Evolutionary conservation across 2,888 invertebrate genomes (phyloP).

Genomic region (Drosophila testacea): DNA sequence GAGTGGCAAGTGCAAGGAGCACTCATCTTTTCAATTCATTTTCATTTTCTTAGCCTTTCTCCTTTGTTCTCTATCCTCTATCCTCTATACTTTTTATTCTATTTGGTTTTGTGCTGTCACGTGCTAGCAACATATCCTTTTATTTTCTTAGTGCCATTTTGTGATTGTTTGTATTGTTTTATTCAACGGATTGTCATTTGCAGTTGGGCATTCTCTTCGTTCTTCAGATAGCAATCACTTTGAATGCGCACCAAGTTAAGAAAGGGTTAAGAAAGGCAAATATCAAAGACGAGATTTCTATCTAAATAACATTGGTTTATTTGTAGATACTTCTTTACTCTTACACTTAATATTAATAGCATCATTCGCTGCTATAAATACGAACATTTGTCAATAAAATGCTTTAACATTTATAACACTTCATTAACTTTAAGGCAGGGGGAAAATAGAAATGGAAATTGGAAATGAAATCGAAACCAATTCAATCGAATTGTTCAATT

Average conservation of each 20-base stretch:
- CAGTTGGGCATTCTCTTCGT: constrained; percentile 17
- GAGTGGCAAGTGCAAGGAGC: constrained; percentile 11
- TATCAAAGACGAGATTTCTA: constrained; percentile 13
- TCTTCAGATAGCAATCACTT: constrained; percentile 43
- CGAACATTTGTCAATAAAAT: constrained; percentile 30
- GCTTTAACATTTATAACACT: constrained; percentile 39
- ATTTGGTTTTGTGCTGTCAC: constrained; percentile 55
- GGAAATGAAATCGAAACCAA: constrained; percentile 25
- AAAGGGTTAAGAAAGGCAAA: constrained; percentile 19
- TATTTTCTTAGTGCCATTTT: constrained; percentile 65
- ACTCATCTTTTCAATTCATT: constrained; percentile 53
- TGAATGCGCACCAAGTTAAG: neutral
- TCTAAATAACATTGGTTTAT: constrained; percentile 25
- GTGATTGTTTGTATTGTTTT: constrained; percentile 70
- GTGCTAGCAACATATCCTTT: constrained; percentile 57
- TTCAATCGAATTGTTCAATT: constrained; percentile 37
- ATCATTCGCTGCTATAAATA: constrained; percentile 14
- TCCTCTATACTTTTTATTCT: constrained; percentile 19
- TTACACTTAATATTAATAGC: constrained; percentile 33
- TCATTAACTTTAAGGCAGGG: constrained; percentile 36
- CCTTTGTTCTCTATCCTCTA: neutral
- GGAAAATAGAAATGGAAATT: neutral
- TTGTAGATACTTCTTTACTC: constrained; percentile 12
- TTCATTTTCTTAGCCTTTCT: constrained; percentile 11
- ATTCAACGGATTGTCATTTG: constrained; percentile 39